Evolutionary conservation across 2,113 vertebrate species (phyloP), one percentile per base, ranked within the genome.

Genomic region (zebrafish (Danio rerio)): DNA sequence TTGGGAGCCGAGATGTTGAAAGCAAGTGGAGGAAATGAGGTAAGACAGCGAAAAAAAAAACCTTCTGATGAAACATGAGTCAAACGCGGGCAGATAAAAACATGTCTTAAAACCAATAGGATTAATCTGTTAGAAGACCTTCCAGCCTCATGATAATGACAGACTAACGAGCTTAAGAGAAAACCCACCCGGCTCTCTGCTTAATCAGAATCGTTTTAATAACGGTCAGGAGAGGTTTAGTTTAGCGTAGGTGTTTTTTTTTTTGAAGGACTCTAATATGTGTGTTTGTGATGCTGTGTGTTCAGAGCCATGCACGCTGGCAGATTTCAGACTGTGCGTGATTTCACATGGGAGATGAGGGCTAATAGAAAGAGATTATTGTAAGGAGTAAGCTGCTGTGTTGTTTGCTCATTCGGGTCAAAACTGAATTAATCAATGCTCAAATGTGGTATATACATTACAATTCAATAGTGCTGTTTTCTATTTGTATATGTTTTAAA

Each of bases 1-100:
- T 80, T 66, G 21, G 52, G 20, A 55, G 49, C 13, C 83, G 31
- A 84, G 77, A 69, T n/a, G 43, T 40, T 45, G 7, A 59, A 9
- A 42, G 20, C 20, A 79, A 79, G 31, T 49, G n/a, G 8, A 31
- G 50, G 56, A n/a, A 58, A 59, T 50, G 15, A 73, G 9, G 50
- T 52, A 31, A 21, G 5, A 15, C 2, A 5, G 58, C 20, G 7
- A 77, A 77, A 63, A 63, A 63, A 63, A 49, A 10, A 71, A 16
- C 59, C 74, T 50, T 76, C n/a, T 49, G 55, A 59, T 45, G n/a
- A 77, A 65, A 65, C 58, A 53, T 53, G 49, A 78, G 20, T 59
- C 52, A 55, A 75, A 74, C 58, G 70, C 10, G 13, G 45, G 40
- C 18, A 16, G 31, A 53, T 62, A 53, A 43, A 47, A 11, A 42